Base-by-base conservation (phyloP, 2,797 vertebrate genomes). In the Pangasius mekongensis region DNA sequence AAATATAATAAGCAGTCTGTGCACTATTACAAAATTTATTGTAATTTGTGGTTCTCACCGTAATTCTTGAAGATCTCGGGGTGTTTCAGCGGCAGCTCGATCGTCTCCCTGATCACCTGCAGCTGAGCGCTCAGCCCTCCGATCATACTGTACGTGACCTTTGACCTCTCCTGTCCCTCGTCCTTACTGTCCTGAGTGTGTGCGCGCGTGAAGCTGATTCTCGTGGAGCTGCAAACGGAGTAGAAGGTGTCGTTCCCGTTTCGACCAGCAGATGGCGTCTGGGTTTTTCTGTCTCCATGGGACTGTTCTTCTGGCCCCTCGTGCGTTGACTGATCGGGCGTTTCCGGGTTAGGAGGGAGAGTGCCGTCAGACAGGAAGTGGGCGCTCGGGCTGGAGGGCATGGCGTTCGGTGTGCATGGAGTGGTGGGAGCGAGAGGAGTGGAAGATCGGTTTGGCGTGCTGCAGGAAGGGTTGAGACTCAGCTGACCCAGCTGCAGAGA, bases 1-100 rank as follows among this genome's bases (percentile, higher is more conserved):
- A 77, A 18, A n/a, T 49, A 10, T 14, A n/a, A 76, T 49, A 14
- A 47, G 1, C 4, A 49, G n/a, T 27, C 2, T 47, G 36, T 18
- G 0, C 54, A 56, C 16, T 20, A 56, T 73, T 4, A 43, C 69
- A 43, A 10, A 13, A 27, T 24, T 1, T 16, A 52, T 52, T 14
- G n/a, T 24, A n/a, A 6, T 73, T 71, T 43, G 0, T 58, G 18
- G 10, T 62, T 56, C 87, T 87, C 60, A 99, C 98, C 98, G 0
- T 98, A 99, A 90, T 83, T 96, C 90, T 93, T 96, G 94, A 99
- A 99, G 49, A 99, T 94, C 86, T 97, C 96, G 0, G 98, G 96
- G 80, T 97, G 97, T 93, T 97, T 98, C 89, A 99, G 92, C 16
- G 98, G 99, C 88, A 99, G 95, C 93, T 99, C 98, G 43, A 99